Evolutionary conservation across 2,113 vertebrate species (phyloP).

Genomic region (Rutilus rutilus): DNA sequence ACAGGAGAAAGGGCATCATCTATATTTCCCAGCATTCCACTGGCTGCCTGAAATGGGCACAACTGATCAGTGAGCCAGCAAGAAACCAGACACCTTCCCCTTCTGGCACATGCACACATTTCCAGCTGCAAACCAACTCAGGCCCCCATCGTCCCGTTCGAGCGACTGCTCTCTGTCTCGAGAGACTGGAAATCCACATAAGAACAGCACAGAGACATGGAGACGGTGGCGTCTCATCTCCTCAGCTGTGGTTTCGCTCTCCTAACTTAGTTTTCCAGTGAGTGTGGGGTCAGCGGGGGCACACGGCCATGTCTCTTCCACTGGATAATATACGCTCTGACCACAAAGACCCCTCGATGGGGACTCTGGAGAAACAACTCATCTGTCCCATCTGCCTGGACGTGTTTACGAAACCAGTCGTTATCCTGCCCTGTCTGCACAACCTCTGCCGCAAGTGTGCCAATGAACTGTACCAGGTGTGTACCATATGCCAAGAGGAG

Average conservation of each 20-base stretch:
- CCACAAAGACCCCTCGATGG: slow-evolving; percentile 63
- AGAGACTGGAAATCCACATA: not conserved
- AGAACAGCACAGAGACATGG: slow-evolving; percentile 16
- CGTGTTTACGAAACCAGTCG: slow-evolving; percentile 78
- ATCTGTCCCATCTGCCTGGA: slow-evolving; percentile 80
- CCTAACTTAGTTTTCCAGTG: not conserved
- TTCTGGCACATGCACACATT: not conserved
- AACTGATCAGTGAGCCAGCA: slow-evolving; percentile 47
- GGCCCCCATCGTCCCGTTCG: slow-evolving; percentile 4
- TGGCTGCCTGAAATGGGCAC: slow-evolving; percentile 65
- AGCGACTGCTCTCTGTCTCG: slow-evolving; percentile 25
- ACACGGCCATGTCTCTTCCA: slow-evolving; percentile 67
- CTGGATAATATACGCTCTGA: slow-evolving; percentile 71
- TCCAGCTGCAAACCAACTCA: slow-evolving; percentile 12
- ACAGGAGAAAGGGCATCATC: slow-evolving; percentile 65
- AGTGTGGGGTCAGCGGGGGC: not conserved
- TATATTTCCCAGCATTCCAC: slow-evolving; percentile 71
- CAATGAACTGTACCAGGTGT: slow-evolving; percentile 77
- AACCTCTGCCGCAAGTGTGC: slow-evolving; percentile 81
- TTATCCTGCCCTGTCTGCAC: slow-evolving; percentile 81
- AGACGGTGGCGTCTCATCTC: not conserved
- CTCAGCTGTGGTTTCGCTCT: not conserved
- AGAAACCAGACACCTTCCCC: slow-evolving; percentile 65
- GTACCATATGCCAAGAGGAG: not conserved
- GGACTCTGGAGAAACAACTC: slow-evolving; percentile 76